Percentiles rank a stretch among this genome's conserved stretches.
Evolutionary conservation across 2,113 vertebrate species (phyloP).

Genomic region (Oreochromis tanganicae): DNA sequence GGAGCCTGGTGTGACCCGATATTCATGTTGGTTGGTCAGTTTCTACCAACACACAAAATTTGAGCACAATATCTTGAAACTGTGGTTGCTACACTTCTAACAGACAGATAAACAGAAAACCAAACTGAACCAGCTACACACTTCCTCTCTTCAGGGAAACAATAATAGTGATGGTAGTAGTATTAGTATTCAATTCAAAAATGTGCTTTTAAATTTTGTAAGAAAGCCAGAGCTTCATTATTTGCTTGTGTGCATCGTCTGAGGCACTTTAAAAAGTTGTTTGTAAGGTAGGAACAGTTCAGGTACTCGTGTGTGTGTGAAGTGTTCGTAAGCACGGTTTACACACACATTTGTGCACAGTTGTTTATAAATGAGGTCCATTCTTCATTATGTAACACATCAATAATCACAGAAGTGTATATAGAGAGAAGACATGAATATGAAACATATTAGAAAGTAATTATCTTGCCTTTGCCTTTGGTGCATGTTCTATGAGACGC

Average conservation of each 20-base stretch:
- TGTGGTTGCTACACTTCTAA: accelerated
- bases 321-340: not conserved
- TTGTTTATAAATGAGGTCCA: not conserved
- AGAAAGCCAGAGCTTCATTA: not conserved
- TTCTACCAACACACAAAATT: not conserved
- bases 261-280: not conserved
- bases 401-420: not conserved
- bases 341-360: not conserved
- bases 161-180: not conserved
- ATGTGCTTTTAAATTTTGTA: not conserved
- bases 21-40: not conserved
- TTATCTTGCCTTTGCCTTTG: not conserved
- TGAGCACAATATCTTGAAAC: accelerated
- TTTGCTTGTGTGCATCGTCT: not conserved
- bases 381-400: not conserved
- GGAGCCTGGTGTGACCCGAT: not conserved
- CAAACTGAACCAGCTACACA: not conserved
- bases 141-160: accelerated
- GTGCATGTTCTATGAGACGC: not conserved
- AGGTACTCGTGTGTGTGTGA: not conserved
- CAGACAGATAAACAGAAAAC: not conserved
- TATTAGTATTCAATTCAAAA: not conserved
- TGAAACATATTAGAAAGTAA: not conserved
- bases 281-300: not conserved
- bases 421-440: not conserved